phyloP scores from a whole-genome alignment of 2,888 invertebrate genomes.

The Minunthozetes semirufus region DNA sequence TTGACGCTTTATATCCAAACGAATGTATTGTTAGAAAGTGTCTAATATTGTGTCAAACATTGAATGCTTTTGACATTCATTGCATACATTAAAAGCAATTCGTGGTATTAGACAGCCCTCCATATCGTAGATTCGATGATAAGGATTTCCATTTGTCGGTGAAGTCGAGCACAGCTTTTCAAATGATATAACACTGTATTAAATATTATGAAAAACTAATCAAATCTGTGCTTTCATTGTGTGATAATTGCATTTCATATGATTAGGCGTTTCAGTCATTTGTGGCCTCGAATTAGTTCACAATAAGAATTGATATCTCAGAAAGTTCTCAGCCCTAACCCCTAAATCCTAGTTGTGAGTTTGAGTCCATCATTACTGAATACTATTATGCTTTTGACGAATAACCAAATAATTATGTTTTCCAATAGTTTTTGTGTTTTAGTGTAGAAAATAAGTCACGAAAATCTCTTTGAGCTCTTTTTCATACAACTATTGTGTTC shows the following conservation, averaged over 20 bases:
- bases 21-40: not conserved
- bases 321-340: no score
- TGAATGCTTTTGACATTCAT: not conserved
- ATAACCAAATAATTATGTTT: not conserved
- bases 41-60: not conserved
- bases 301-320: not conserved
- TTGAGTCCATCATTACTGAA: not conserved
- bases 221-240: not conserved
- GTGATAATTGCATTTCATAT: not conserved
- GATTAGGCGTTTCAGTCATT: not conserved
- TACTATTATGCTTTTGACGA: not conserved
- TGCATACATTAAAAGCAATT: not conserved
- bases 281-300: not conserved
- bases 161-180: no score
- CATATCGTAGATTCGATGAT: not conserved
- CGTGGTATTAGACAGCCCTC: not conserved
- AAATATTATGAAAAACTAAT: not conserved
- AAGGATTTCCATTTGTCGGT: not conserved
- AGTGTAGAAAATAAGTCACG: not conserved
- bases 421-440: not conserved
- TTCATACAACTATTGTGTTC: not conserved
- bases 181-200: no score
- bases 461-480: not conserved
- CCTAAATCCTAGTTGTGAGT: not conserved
- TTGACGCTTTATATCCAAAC: not conserved